Evolutionary conservation across 2,888 invertebrate genomes (phyloP), one percentile per base, ranked within the genome.

Genomic region (Trissolcus brochymenae): DNA sequence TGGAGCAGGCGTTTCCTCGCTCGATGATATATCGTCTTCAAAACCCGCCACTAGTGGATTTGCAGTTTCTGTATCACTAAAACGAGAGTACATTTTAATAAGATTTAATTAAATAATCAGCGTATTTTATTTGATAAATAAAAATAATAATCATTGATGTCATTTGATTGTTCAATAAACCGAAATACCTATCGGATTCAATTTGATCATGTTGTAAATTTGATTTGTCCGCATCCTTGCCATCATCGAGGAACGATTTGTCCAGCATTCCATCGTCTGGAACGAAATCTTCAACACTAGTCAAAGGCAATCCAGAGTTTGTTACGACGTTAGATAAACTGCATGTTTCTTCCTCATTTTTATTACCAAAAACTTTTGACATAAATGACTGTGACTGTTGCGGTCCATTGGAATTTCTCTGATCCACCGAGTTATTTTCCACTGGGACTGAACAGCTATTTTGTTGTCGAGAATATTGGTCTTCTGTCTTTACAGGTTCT

Each of bases 21-120:
- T 93, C 0, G 93, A 93, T 81, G 94, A 94, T 53, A 96, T 90
- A 86, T 97, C 96, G 86, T 97, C 96, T 88, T 95, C 95, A 81
- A 95, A 94, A 59, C 94, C 94, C 25, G 95, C 94, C 0, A 97
- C 95, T 84, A 95, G 90, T 21, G 96, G 96, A 90, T 95, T 96
- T 6, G 92, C 93, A 41, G 92, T 90, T 79, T 93, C 94, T 35
- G 92, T 93, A 73, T 95, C 95, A 84, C 94, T 94, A 71, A 53
- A 65, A 57, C 81, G 35, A 73, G 0, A 56, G 50, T 57, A 59
- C 41, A 40, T 50, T 35, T 6, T 1, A 35, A 35, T 35, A 16
- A 14, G 1, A 1, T 46, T 46, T 46, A 1, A 46, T 46, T 46
- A 2, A 16, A 43, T 4, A 43, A 43, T 43, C 11, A 43, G 4